Evolutionary conservation across 2,888 invertebrate species (phyloP).

Genomic region (Agrenia bidenticulata): DNA sequence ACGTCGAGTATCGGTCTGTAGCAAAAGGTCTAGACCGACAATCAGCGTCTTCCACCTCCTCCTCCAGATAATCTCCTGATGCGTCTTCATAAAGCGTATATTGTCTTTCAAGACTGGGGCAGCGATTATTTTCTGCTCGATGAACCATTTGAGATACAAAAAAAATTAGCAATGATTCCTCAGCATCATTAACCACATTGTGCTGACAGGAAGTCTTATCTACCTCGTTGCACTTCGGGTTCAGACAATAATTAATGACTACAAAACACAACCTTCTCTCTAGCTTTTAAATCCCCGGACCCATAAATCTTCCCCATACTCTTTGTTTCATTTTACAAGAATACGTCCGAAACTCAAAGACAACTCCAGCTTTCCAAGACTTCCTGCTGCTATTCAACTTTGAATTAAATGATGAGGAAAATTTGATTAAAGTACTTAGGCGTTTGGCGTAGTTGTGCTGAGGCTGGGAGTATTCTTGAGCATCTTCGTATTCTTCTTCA

Average conservation of each 20-base stretch:
- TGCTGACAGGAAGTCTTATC: slow-evolving; percentile 5
- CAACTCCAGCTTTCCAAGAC: no score
- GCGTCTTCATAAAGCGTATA: slow-evolving; percentile 73
- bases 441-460: slow-evolving; percentile 49
- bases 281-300: no score
- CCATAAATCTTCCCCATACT: no score
- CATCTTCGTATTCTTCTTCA: slow-evolving; percentile 48
- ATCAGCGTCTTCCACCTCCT: slow-evolving; percentile 16
- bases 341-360: no score
- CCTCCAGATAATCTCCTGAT: slow-evolving; percentile 45
- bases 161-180: no score
- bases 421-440: slow-evolving; percentile 39
- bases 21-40: slow-evolving; percentile 3
- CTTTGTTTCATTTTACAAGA: no score
- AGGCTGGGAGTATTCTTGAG: slow-evolving; percentile 47
- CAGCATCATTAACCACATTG: slow-evolving; percentile 9
- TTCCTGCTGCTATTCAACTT: neutral
- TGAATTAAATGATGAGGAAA: neutral
- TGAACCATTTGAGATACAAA: neutral
- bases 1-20: slow-evolving; percentile 27
- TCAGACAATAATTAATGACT: slow-evolving; percentile 3
- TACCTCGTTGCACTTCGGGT: slow-evolving; percentile 2
- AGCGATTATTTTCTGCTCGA: slow-evolving; percentile 44
- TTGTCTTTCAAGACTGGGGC: slow-evolving; percentile 76
- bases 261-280: neutral